These are phyloP conservation scores for Branchipolynoe longqiensis DNA, from an alignment of 2,888 invertebrate species.

Conservation along the genomic window DNA sequence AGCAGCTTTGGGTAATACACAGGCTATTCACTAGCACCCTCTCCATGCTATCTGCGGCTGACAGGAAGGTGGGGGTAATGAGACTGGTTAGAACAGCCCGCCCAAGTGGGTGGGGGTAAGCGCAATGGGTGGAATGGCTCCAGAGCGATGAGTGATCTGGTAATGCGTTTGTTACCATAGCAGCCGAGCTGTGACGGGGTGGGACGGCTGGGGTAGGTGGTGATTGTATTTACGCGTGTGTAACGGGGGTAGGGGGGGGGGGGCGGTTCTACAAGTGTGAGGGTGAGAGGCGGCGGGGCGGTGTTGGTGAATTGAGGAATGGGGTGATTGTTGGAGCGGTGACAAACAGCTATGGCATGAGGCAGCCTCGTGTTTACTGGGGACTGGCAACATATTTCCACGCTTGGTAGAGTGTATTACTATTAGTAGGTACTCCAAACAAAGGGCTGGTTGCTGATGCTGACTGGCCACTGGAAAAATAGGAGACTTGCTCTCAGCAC, in stretches of 20 bases:
- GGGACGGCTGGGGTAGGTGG: not conserved
- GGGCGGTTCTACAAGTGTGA: not conserved
- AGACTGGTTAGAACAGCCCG: constrained; percentile 41
- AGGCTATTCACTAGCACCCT: not conserved
- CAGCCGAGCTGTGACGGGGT: not conserved
- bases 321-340: not conserved
- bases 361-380: too few relatives aligned
- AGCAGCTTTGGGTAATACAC: too few relatives aligned
- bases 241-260: too few relatives aligned
- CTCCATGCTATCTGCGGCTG: not conserved
- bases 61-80: constrained; percentile 40
- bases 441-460: too few relatives aligned
- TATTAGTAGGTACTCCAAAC: too few relatives aligned
- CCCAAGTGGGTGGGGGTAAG: not conserved
- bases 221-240: not conserved
- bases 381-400: too few relatives aligned
- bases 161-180: constrained; percentile 45
- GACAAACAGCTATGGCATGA: too few relatives aligned
- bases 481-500: too few relatives aligned
- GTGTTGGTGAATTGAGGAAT: not conserved
- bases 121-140: constrained; percentile 29
- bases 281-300: not conserved
- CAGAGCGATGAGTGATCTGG: constrained; percentile 31
- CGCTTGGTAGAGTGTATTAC: too few relatives aligned
- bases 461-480: too few relatives aligned